Conservation (phyloP, 2,797 vertebrate genomes). For the Champsocephalus esox region DNA sequence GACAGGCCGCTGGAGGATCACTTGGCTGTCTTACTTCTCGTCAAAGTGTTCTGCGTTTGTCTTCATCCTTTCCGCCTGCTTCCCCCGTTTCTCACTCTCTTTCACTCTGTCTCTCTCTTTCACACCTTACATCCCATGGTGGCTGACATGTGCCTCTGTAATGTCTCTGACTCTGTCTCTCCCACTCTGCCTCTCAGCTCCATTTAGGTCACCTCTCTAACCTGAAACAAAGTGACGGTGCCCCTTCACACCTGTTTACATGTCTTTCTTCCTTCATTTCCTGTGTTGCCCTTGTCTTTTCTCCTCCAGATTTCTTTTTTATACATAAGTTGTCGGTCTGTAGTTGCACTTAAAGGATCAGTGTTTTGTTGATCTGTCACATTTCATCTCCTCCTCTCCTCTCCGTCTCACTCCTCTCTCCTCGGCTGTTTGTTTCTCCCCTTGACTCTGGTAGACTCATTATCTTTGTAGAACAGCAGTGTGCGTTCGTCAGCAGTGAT, state of each 20-base stretch:
- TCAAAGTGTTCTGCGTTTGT: conserved; percentile 39
- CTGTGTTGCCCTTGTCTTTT: conserved; percentile 50
- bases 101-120: conserved; percentile 67
- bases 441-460: conserved; percentile 79
- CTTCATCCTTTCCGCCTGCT: conserved; percentile 28
- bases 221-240: conserved; percentile 72
- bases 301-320: conserved; percentile 17
- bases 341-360: conserved; percentile 60
- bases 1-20: conserved; percentile 24
- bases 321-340: conserved; percentile 56
- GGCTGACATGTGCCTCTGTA: conserved; percentile 74
- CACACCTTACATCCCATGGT: conserved; percentile 72
- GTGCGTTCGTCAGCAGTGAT: conserved; percentile 80
- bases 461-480: conserved; percentile 80
- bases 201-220: conserved; percentile 77
- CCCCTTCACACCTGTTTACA: conserved; percentile 50
- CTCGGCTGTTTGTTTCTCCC: conserved; percentile 75
- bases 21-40: conserved; percentile 26
- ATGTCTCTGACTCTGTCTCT: conserved; percentile 72
- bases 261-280: conserved; percentile 51
- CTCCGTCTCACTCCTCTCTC: conserved; percentile 55
- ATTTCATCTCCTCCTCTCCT: conserved; percentile 57
- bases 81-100: conserved; percentile 46
- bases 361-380: conserved; percentile 72
- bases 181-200: conserved; percentile 69